phyloP scores from a whole-genome alignment of 2,113 vertebrate species.

The Ictidomys tridecemlineatus region DNA sequence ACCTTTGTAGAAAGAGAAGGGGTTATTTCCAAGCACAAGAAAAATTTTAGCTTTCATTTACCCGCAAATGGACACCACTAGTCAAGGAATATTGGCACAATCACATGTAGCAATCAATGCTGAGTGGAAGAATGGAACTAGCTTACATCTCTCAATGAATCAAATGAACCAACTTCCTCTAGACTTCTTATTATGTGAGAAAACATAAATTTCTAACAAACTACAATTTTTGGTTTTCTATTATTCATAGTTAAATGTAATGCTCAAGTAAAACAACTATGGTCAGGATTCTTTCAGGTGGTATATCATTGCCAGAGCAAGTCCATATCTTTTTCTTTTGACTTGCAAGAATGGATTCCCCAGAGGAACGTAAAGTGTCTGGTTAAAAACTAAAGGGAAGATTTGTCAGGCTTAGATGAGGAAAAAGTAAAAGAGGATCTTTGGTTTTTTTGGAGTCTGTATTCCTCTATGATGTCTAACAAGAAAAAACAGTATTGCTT shows the following conservation, averaged over 20 bases:
- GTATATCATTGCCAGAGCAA: not conserved
- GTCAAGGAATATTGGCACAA: not conserved
- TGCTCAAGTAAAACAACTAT: not conserved
- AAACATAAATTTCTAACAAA: not conserved
- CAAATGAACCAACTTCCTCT: not conserved
- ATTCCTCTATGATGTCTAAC: not conserved
- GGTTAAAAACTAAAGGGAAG: not conserved
- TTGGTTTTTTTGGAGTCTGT: not conserved
- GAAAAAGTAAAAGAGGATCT: not conserved
- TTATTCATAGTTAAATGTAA: slow-evolving; percentile 2
- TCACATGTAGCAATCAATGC: not conserved
- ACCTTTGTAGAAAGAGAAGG: not conserved
- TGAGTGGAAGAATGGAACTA: not conserved
- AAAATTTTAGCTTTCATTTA: slow-evolving; percentile 13
- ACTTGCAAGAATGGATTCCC: slow-evolving; percentile 32
- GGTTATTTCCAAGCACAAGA: not conserved
- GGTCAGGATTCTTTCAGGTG: not conserved
- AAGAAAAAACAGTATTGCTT: not conserved
- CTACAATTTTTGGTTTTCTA: not conserved
- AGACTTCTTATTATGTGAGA: not conserved
- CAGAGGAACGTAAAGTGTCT: not conserved
- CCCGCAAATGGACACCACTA: not conserved
- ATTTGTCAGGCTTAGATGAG: not conserved
- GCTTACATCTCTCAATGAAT: not conserved
- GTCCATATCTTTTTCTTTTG: not conserved